Base-by-base conservation (phyloP, 2,113 vertebrate genomes). In the Mionectes macconnelli region DNA sequence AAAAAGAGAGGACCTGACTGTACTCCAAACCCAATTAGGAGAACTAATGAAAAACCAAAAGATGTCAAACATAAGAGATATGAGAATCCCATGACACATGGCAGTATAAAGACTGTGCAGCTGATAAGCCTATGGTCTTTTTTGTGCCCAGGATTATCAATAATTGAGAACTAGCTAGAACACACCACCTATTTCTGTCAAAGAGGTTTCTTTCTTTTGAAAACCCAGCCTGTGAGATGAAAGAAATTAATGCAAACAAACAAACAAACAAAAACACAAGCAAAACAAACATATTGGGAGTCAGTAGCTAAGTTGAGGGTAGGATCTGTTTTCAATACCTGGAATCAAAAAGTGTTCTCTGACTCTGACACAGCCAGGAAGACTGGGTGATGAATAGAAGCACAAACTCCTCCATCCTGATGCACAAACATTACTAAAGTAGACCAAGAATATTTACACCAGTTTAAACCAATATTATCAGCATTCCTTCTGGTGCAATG, bases 361-460 rank as follows among this genome's bases (percentile, higher is more conserved):
- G 5, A 4, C 22, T 93, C 49, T 69, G 33, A 47, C 0, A 2
- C 8, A 78, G 50, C 14, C 31, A 60, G 62, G 50, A 52, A 66
- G 18, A 68, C 2, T 2, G 1, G 6, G 14, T 1, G 1, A 50
- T 31, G 10, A 80, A 72, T 1, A 56, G 12, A 64, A 76, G 24
- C 12, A 13, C 24, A 81, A 93, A 63, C 3, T 31, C 28, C 31
- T 53, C 53, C 0, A 1, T 67, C 22, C 9, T 39, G 28, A 59
- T 23, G n/a, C 45, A 68, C 4, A 2, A 42, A 33, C 60, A 40
- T 90, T 31, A 9, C 49, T 52, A 13, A 40, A 79, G 42, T n/a
- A 74, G 17, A 40, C 19, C 52, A 69, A 18, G 37, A 87, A 9
- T 14, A 53, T 35, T 84, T 52, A 12, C 39, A 55, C 35, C 7